Percentiles rank a stretch among this genome's conserved stretches.
These are phyloP conservation scores for Catocala fraxini DNA, from an alignment of 2,888 invertebrate species.

Conservation along the genomic window DNA sequence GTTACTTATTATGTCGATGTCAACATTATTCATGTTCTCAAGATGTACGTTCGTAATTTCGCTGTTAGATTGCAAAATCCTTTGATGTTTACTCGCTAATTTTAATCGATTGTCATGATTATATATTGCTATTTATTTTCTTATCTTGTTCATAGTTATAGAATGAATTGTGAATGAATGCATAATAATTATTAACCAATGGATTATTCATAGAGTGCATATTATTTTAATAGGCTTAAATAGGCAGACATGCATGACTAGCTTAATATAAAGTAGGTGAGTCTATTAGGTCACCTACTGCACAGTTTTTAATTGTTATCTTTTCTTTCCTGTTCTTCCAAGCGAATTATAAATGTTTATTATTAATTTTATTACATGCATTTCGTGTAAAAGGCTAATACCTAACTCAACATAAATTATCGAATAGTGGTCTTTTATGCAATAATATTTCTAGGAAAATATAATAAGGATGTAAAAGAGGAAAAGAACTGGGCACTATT, in stretches of 20 bases:
- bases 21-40: constrained; percentile 17
- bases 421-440: too few species aligned
- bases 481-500: too few species aligned
- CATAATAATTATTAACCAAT: too few species aligned
- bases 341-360: neutral
- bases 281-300: neutral
- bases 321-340: neutral
- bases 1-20: constrained; percentile 39
- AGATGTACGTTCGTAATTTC: constrained; percentile 5
- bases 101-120: neutral
- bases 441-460: too few species aligned
- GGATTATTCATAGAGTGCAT: too few species aligned
- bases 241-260: neutral
- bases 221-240: too few species aligned
- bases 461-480: too few species aligned
- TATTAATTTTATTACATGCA: neutral
- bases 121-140: too few species aligned
- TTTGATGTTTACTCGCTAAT: neutral
- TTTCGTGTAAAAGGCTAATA: too few species aligned
- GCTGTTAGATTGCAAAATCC: neutral
- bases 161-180: too few species aligned
- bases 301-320: neutral
- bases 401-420: too few species aligned
- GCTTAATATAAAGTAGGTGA: neutral
- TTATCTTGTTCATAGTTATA: too few species aligned